A percentile compares a stretch with the other conserved stretches of the same genome.
Conservation (phyloP, 2,797 vertebrate genomes). For the Chaunax sp. region DNA sequence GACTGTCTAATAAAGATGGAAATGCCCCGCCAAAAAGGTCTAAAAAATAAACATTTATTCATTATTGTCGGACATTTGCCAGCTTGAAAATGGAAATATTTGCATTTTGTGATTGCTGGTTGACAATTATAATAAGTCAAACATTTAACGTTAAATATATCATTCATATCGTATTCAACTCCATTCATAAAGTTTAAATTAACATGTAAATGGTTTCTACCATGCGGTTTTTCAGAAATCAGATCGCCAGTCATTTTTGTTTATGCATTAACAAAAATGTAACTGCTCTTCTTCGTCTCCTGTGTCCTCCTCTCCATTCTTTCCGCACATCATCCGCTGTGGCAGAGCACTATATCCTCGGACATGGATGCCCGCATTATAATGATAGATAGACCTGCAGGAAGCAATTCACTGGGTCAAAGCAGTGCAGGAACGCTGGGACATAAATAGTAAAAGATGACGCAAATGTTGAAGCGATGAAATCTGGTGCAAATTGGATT, state of each 20-base stretch:
- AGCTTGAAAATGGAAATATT: no score
- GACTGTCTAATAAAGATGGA: no score
- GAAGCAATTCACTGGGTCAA: conserved; percentile 5
- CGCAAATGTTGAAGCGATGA: background rate
- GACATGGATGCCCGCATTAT: conserved; percentile 62
- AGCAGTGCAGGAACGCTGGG: background rate
- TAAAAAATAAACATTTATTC: no score
- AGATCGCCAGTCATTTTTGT: no score
- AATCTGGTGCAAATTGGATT: conserved; percentile 7
- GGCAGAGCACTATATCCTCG: conserved; percentile 24
- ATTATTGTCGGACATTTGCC: no score
- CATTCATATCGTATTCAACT: no score
- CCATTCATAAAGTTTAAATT: no score
- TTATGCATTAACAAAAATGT: no score
- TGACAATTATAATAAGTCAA: background rate
- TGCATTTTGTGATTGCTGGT: background rate
- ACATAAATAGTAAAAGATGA: conserved; percentile 10
- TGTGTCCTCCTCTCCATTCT: background rate
- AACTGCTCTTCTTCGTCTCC: background rate
- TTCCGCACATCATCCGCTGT: conserved; percentile 1
- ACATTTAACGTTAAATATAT: no score
- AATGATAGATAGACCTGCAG: conserved; percentile 26
- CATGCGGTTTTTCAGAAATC: no score
- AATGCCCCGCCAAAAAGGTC: no score
- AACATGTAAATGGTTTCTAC: no score